Evolutionary conservation across 2,888 invertebrate species (phyloP).

Genomic region (Flexamia atlantica): DNA sequence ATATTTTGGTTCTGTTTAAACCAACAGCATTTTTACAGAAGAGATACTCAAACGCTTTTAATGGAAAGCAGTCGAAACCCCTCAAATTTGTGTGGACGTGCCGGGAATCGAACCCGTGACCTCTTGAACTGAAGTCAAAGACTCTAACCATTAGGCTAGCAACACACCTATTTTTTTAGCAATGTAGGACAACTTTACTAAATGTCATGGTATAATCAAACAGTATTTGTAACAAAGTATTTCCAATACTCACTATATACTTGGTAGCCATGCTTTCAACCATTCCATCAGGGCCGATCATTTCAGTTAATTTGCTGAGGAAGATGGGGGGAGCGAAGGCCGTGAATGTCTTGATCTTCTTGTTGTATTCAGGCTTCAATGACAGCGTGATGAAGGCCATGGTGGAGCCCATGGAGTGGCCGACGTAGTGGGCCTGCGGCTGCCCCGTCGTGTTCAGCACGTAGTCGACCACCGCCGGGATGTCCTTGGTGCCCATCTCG

Average conservation of each 20-base stretch:
- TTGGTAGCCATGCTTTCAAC: constrained; percentile 46
- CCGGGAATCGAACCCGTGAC: too few relatives aligned
- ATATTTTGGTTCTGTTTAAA: too few relatives aligned
- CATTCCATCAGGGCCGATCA: constrained; percentile 54
- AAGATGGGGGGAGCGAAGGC: constrained; percentile 68
- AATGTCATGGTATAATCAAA: too few relatives aligned
- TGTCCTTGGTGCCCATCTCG: constrained; percentile 78
- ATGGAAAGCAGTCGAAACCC: too few relatives aligned
- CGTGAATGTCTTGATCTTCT: constrained; percentile 76
- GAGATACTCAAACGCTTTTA: too few relatives aligned
- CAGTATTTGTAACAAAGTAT: too few relatives aligned
- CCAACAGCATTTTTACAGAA: too few relatives aligned
- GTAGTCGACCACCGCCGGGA: constrained; percentile 78
- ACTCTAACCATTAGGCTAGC: too few relatives aligned
- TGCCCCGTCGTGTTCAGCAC: constrained; percentile 74
- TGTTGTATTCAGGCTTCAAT: constrained; percentile 81
- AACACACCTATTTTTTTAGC: too few relatives aligned
- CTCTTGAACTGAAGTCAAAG: too few relatives aligned
- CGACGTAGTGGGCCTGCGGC: constrained; percentile 75
- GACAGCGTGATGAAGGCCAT: constrained; percentile 83
- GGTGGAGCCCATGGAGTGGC: constrained; percentile 83
- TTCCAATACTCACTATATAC: constrained; percentile 59
- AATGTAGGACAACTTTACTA: too few relatives aligned
- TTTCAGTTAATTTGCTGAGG: constrained; percentile 62
- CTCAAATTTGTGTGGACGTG: too few relatives aligned